Base-by-base conservation (phyloP, 2,888 invertebrate species). In the Spisula subtruncata region DNA sequence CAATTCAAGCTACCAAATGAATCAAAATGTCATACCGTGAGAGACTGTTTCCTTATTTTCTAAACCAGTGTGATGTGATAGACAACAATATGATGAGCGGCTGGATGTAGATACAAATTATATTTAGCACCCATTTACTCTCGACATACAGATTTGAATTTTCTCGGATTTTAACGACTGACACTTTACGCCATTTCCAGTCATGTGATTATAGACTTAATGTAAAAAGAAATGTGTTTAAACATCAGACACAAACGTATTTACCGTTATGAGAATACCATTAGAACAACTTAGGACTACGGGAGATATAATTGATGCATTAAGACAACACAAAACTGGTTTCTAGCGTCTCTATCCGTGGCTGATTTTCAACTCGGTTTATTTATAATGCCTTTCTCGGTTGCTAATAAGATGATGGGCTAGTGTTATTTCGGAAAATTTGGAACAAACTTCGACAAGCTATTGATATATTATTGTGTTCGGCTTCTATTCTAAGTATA, bases 271-370 rank as follows among this genome's bases (percentile, higher is more conserved):
- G 51, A 51, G 51, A 51, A 51, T 51, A 51, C 51, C 14, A 12
- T 51, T 16, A 51, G 12, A 51, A 8, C 4, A 41, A 41, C 16
- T 51, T 51, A 51, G 51, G 51, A 51, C 1, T 51, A 10, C 14
- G 51, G 14, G 8, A 41, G 41, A 41, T 41, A 8, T 8, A 41
- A 41, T 41, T 41, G 41, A 41, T 41, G 41, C 41, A 2, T 99
- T 94, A 99, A 99, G 97, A 99, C 99, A 96, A 98, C 99, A 94
- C 99, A 99, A 97, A 99, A 99, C 97, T 99, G 99, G 99, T 99
- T 99, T 97, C 99, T 99, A 94, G 99, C 99, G 12, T 99, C 99
- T 20, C 97, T 99, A 95, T 99, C 99, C 0, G 99, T 99, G 93
- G 98, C 99, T 51, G 99, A 99, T 97, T 98, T 99, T 97, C 98